phyloP scores from a whole-genome alignment of 2,797 vertebrate species.

The Enteromius afrohamiltoni region DNA sequence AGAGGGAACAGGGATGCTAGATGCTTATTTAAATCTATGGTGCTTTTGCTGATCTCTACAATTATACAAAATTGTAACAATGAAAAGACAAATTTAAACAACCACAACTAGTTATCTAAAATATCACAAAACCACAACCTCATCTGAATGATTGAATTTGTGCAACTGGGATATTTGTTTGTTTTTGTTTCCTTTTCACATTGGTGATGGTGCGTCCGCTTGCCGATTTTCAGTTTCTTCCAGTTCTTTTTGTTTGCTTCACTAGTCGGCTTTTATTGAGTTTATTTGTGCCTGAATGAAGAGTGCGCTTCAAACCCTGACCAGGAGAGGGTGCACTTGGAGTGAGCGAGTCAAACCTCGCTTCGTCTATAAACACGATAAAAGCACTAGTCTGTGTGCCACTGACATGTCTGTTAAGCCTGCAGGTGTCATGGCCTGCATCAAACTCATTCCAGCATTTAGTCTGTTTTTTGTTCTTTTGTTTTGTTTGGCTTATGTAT shows the following conservation, averaged over 20 bases:
- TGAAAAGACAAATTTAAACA: neutral
- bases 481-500: neutral
- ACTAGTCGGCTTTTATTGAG: constrained; percentile 64
- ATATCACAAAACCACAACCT: neutral
- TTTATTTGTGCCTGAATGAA: constrained; percentile 90
- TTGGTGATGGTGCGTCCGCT: constrained; percentile 82
- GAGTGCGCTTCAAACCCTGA: constrained; percentile 90
- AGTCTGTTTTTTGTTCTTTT: neutral
- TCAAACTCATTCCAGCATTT: constrained; percentile 12
- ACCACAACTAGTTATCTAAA: neutral
- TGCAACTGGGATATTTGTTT: neutral
- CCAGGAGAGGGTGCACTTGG: constrained; percentile 90
- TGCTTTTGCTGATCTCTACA: constrained; percentile 24
- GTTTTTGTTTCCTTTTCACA: constrained; percentile 10
- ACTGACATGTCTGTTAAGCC: constrained; percentile 17
- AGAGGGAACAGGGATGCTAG: neutral
- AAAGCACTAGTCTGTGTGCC: constrained; percentile 57
- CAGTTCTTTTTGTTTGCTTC: constrained; percentile 47
- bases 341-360: constrained; percentile 81
- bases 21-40: constrained; percentile 26
- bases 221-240: constrained; percentile 76
- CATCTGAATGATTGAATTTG: constrained; percentile 1
- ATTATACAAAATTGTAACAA: constrained; percentile 17
- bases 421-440: constrained; percentile 39
- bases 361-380: constrained; percentile 62